These are phyloP conservation scores for Acronicta psi DNA, from an alignment of 2,888 invertebrate species.

Conservation along the genomic window DNA sequence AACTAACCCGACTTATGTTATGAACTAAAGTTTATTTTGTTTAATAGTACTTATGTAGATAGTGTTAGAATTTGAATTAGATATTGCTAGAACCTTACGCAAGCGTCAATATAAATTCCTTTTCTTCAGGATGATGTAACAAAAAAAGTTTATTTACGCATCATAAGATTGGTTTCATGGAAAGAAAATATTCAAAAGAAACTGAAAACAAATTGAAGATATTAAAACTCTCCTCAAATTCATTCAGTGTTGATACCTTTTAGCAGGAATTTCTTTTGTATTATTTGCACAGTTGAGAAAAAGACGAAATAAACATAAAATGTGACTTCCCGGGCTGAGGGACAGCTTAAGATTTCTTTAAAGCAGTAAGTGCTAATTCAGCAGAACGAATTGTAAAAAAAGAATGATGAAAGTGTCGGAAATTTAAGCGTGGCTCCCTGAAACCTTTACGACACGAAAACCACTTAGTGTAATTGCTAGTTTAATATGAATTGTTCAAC, in stretches of 20 bases:
- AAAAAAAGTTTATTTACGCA: conserved; percentile 35
- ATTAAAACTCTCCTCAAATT: conserved; percentile 53
- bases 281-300: conserved; percentile 55
- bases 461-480: conserved; percentile 47
- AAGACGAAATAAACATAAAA: conserved; percentile 64
- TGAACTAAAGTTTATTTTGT: no score
- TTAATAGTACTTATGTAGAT: no score
- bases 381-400: conserved; percentile 66
- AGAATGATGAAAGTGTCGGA: conserved; percentile 57
- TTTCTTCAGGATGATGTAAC: conserved; percentile 20
- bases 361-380: conserved; percentile 71
- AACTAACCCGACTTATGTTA: no score
- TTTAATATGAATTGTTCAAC: conserved; percentile 31
- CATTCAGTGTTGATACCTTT: conserved; percentile 58
- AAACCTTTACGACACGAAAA: conserved; percentile 43
- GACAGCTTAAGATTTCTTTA: conserved; percentile 56
- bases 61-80: no score
- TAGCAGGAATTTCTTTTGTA: conserved; percentile 51
- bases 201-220: conserved; percentile 49
- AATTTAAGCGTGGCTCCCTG: conserved; percentile 47
- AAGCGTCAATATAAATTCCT: background rate
- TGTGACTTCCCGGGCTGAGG: conserved; percentile 56
- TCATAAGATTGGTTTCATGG: conserved; percentile 38
- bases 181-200: conserved; percentile 53
- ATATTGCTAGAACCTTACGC: no score